Conservation (phyloP, 1,140 invertebrate species). For the Drosophila bocqueti region DNA sequence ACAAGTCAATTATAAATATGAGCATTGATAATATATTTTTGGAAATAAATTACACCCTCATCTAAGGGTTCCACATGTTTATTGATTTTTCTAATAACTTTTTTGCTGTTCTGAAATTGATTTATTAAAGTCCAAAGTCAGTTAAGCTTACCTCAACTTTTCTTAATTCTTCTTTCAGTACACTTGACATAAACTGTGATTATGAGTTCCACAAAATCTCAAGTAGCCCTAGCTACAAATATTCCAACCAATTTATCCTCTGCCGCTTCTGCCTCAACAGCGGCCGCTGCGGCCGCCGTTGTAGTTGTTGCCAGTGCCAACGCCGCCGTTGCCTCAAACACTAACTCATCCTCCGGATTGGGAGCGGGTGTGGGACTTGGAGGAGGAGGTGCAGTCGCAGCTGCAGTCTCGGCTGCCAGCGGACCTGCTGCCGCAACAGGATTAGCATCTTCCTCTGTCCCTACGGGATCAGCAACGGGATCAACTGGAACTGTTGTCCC, state of each 20-base stretch:
- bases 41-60: not conserved
- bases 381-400: conserved; percentile 15
- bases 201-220: conserved; percentile 85
- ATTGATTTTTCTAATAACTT: not conserved
- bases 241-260: conserved; percentile 84
- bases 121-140: not conserved
- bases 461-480: conserved; percentile 36
- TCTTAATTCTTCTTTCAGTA: conserved; percentile 55
- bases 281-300: conserved; percentile 73
- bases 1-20: not conserved
- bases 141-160: not conserved
- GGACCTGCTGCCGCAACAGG: conserved; percentile 15
- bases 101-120: not conserved
- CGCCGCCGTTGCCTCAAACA: conserved; percentile 72
- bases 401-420: not conserved
- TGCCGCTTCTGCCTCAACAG: conserved; percentile 71
- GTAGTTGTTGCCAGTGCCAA: conserved; percentile 72
- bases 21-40: not conserved
- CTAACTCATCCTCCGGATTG: conserved; percentile 42
- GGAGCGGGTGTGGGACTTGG: conserved; percentile 28
- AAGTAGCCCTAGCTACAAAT: conserved; percentile 85
- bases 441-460: conserved; percentile 29
- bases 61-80: not conserved
- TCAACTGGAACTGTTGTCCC: conserved; percentile 30
- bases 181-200: conserved; percentile 84